These are phyloP conservation scores for Carapus acus DNA, from an alignment of 2,797 vertebrate species.

Conservation along the genomic window DNA sequence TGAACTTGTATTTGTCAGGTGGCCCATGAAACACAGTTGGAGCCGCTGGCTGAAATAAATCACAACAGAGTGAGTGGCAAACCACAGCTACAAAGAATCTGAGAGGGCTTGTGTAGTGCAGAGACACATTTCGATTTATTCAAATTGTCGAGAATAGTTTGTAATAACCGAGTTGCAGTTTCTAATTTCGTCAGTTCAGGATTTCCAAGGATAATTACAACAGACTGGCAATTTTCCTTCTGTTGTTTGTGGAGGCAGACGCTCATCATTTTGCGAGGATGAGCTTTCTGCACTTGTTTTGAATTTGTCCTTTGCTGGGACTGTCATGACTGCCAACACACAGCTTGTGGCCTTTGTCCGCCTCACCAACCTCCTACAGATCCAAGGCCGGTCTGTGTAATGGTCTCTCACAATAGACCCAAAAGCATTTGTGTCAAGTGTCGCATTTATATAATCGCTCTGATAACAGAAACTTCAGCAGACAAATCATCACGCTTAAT, in stretches of 20 bases:
- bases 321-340: constrained; percentile 36
- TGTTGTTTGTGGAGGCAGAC: constrained; percentile 1
- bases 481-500: no score
- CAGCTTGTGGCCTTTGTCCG: constrained; percentile 32
- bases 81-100: constrained; percentile 48
- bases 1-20: constrained; percentile 1
- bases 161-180: no score
- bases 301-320: constrained; percentile 33
- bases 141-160: no score
- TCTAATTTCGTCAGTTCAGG: no score
- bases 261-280: constrained; percentile 29
- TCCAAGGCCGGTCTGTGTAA: constrained; percentile 23
- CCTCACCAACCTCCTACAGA: constrained; percentile 29
- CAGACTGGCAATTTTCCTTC: no score
- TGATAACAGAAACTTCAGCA: no score
- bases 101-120: constrained; percentile 38
- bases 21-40: background rate
- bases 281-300: constrained; percentile 29
- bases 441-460: no score
- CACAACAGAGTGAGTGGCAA: constrained; percentile 33
- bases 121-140: no score
- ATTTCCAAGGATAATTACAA: no score
- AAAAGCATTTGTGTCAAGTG: no score
- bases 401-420: no score
- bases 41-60: constrained; percentile 42